Base-by-base conservation (phyloP, 2,888 invertebrate species). In the Meiosimyza decipiens region DNA sequence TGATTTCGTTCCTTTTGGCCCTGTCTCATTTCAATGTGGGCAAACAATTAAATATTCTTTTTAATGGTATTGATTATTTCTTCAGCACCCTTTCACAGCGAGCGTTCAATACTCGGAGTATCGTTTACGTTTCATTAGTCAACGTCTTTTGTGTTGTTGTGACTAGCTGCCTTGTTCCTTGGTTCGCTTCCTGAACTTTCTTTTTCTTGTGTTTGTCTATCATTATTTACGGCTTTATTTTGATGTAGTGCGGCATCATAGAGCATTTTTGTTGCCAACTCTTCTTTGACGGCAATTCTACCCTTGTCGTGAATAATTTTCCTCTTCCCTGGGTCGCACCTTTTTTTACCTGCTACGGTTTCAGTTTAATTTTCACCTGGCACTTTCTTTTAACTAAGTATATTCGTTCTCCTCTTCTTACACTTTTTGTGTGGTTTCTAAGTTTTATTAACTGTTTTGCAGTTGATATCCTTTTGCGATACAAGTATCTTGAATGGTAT, bases 351-450 rank as follows among this genome's bases (percentile, higher is more conserved):
- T 40, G 9, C 40, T 40, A 40, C n/a, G 2, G 6, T 63, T 22
- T 68, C 57, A 62, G 18, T 52, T 64, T 64, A 59, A 60, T 70
- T 70, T 73, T 73, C 66, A 70, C 73, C 73, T 70, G 70, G 73
- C n/a, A 63, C 40, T 57, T 40, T 63, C 9, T 66, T 67, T 1
- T 40, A 9, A 40, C 54, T 18, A 22, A 22, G 2, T 22, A 40
- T 40, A 60, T 52, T 59, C 57, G 40, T 69, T 6, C 47, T 50
- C 49, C 18, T 3, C 15, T 40, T 49, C 16, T 52, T n/a, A 59
- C 49, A 28, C 3, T 28, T 28, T 64, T 54, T 70, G 60, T 65
- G 66, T 47, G 63, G 57, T 68, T 63, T 72, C 63, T 69, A 33
- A 15, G 62, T 70, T 63, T 68, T 69, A 50, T 68, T 55, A 63